Percentiles rank a stretch among this genome's conserved stretches.
phyloP scores from a whole-genome alignment of 1,140 invertebrate species.

The Drosophila busckii region DNA sequence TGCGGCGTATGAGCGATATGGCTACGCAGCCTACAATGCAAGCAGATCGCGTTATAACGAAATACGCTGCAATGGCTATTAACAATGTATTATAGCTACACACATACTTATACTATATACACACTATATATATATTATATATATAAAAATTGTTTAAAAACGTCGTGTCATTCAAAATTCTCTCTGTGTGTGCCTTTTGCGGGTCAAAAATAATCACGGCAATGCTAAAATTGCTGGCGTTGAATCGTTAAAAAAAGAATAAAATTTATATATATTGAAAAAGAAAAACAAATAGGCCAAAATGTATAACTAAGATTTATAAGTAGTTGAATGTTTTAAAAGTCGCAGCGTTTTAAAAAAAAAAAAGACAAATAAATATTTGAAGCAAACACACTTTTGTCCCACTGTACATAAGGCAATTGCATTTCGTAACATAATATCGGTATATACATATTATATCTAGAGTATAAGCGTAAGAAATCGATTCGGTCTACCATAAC shows the following conservation, averaged over 20 bases:
- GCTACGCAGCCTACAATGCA: slow-evolving; percentile 47
- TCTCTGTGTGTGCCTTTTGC: slow-evolving; percentile 75
- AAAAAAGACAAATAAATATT: slow-evolving; percentile 9
- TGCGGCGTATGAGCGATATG: slow-evolving; percentile 69
- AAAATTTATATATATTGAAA: slow-evolving; percentile 13
- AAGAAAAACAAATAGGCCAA: slow-evolving; percentile 45
- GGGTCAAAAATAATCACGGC: slow-evolving; percentile 69
- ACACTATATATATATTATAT: slow-evolving; percentile 1
- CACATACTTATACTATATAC: neutral
- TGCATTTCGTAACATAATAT: slow-evolving; percentile 62
- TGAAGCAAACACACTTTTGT: too few relatives aligned
- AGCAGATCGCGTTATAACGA: slow-evolving; percentile 49
- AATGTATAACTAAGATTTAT: slow-evolving; percentile 56
- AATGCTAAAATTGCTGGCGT: slow-evolving; percentile 46
- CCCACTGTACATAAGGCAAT: slow-evolving; percentile 63
- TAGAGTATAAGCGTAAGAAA: too few relatives aligned
- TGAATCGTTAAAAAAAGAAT: slow-evolving; percentile 62
- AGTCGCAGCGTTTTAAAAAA: slow-evolving; percentile 42
- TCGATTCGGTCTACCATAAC: too few relatives aligned
- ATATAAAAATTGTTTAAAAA: neutral
- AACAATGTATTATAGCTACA: neutral
- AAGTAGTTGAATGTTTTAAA: slow-evolving; percentile 73
- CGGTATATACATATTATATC: too few relatives aligned
- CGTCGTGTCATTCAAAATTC: slow-evolving; percentile 68
- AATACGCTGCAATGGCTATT: slow-evolving; percentile 68